Percentiles rank a stretch among this genome's conserved stretches.
Conservation (phyloP, 2,888 invertebrate species). For the Dugesia japonica region DNA sequence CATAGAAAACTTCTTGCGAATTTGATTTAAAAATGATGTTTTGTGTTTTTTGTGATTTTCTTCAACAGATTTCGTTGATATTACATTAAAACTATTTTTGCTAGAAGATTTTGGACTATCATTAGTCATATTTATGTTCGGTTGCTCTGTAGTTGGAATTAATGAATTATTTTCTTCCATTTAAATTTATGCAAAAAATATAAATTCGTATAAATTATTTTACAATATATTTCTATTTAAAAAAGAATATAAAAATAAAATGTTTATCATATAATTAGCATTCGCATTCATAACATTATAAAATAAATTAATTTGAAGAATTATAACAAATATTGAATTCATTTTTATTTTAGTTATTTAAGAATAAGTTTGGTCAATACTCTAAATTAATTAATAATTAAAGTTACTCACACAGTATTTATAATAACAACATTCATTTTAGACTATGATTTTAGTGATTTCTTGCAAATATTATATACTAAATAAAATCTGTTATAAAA, state of each 20-base stretch:
- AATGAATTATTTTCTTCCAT: not conserved
- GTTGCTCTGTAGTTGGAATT: not conserved
- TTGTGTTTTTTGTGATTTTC: slow-evolving; percentile 5
- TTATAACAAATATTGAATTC: not conserved
- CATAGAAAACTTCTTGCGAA: slow-evolving; percentile 2
- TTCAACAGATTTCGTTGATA: not conserved
- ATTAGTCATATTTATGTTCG: not conserved
- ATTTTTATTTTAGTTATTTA: too few relatives aligned
- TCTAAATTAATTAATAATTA: too few relatives aligned
- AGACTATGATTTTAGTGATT: too few relatives aligned
- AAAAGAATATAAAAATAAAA: not conserved
- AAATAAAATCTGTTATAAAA: too few relatives aligned
- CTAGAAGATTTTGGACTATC: not conserved
- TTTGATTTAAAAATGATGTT: not conserved
- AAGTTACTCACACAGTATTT: too few relatives aligned
- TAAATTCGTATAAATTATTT: too few relatives aligned
- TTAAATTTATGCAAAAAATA: not conserved
- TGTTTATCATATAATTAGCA: not conserved
- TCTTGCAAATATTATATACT: too few relatives aligned
- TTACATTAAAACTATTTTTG: not conserved
- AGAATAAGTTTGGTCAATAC: too few relatives aligned
- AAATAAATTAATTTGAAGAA: not conserved
- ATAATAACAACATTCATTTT: too few relatives aligned
- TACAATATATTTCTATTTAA: not conserved
- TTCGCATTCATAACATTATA: not conserved